Base-by-base conservation (phyloP, 2,797 vertebrate species). In the Clarias pachynema region DNA sequence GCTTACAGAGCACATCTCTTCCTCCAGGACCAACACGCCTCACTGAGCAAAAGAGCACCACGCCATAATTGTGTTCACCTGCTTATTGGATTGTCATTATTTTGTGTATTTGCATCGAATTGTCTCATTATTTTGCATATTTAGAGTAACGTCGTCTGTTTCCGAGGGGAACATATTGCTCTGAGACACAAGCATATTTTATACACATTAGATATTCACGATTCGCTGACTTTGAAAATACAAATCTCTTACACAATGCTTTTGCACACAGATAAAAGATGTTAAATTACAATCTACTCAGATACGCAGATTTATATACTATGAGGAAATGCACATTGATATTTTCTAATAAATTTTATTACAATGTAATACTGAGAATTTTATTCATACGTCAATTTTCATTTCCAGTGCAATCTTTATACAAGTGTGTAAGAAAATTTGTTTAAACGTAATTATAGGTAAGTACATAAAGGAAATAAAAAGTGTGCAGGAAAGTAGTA, bases 1-100 rank as follows among this genome's bases (percentile, higher is more conserved):
- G n/a, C 72, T 53, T 29, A 74, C 26, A 34, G 74, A 77, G 16
- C 74, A 77, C 53, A 59, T 34, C 73, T 77, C 53, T 34, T 59
- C 74, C 20, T 15, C 53, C 74, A 22, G 29, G 31, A 1, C 53
- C 53, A 34, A 75, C 74, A 75, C 26, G 53, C 53, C 59, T 77
- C 29, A 34, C 74, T 12, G 74, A 77, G 53, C 18, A 34, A 31
- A 34, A 31, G 53, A 34, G 9, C 29, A 57, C 29, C 20, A 14
- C 18, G 29, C 29, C 29, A 14, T 59, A 14, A 77, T 34, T 22
- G 29, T 34, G 29, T 56, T 77, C 29, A 34, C 56, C 74, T 34
- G 53, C 14, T 77, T 31, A 75, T 57, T 53, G 0, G 44, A 44
- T 26, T 49, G 72, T 53, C 49, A 56, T 53, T 56, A 56, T 75